Percentiles rank a stretch among this genome's conserved stretches.
Conservation (phyloP, 2,113 vertebrate species). For the Thermophis baileyi region DNA sequence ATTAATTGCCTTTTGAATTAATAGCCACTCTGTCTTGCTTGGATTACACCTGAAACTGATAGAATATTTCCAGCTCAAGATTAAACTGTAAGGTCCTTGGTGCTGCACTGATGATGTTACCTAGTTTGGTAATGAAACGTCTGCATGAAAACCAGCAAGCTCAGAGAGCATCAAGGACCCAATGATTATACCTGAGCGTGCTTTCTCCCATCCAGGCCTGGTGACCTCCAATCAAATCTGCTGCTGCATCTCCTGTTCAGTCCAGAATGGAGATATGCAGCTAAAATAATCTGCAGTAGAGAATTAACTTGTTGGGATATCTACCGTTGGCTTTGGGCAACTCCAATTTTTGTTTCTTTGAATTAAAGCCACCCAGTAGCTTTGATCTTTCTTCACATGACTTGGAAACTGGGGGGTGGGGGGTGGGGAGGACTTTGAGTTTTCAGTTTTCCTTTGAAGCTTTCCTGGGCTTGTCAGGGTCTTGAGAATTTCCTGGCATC, state of each 20-base stretch:
- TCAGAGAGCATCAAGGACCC: too few relatives aligned
- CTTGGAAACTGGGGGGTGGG: background rate
- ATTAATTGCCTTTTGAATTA: background rate
- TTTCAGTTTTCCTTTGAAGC: background rate
- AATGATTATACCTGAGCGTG: background rate
- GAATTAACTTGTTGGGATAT: background rate
- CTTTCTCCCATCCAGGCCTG: background rate
- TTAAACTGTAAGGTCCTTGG: background rate
- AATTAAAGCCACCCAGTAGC: background rate
- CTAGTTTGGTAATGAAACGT: background rate
- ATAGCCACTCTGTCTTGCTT: background rate
- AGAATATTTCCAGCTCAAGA: background rate
- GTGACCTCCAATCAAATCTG: background rate
- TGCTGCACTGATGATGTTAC: background rate
- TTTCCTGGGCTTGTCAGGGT: background rate
- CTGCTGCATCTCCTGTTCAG: background rate
- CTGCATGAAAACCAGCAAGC: background rate
- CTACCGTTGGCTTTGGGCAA: background rate
- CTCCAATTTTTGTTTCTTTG: background rate
- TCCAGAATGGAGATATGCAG: background rate
- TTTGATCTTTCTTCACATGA: background rate
- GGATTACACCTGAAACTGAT: background rate
- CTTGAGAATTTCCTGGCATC: background rate
- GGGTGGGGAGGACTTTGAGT: background rate
- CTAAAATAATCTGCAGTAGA: background rate